Conservation (phyloP, 30 jellyfish, hydroid and myxozoan genomes). For the Aurelia aurita region DNA sequence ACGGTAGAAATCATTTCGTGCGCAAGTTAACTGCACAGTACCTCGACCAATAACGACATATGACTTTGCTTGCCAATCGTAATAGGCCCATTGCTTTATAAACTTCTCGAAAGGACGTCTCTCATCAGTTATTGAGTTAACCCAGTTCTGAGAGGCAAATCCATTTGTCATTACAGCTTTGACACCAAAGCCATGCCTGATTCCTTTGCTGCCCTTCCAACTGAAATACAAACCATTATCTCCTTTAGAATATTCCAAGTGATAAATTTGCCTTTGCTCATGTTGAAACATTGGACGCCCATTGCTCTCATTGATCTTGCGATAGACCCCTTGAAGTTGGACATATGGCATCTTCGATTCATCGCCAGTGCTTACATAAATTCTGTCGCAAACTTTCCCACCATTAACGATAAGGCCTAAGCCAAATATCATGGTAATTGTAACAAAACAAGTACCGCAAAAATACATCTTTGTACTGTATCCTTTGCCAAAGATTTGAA, state of each 20-base stretch:
- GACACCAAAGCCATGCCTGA: conserved; percentile 4
- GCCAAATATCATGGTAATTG: too few species aligned
- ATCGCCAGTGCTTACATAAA: conserved; percentile 31
- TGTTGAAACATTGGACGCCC: conserved; percentile 34
- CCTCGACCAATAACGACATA: not conserved
- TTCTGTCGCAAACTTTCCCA: conserved; percentile 12
- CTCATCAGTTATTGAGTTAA: conserved; percentile 16
- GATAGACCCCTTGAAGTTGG: conserved; percentile 44
- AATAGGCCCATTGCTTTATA: conserved; percentile 30
- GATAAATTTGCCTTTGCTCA: conserved; percentile 18
- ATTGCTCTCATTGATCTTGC: not conserved
- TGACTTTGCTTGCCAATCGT: conserved; percentile 27
- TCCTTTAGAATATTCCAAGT: not conserved
- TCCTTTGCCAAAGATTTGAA: too few species aligned
- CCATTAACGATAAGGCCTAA: not conserved
- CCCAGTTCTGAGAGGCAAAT: conserved; percentile 13
- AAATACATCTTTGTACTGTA: too few species aligned
- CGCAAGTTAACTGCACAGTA: conserved; percentile 20
- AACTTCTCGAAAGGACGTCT: conserved; percentile 32
- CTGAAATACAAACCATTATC: too few species aligned
- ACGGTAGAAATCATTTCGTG: conserved; percentile 18
- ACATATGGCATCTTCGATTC: conserved; percentile 58
- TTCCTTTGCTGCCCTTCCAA: too few species aligned
- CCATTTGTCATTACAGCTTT: conserved; percentile 4
- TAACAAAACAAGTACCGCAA: too few species aligned